These are phyloP conservation scores for Parelbella ahira DNA, from an alignment of 2,888 invertebrate genomes.

Conservation along the genomic window DNA sequence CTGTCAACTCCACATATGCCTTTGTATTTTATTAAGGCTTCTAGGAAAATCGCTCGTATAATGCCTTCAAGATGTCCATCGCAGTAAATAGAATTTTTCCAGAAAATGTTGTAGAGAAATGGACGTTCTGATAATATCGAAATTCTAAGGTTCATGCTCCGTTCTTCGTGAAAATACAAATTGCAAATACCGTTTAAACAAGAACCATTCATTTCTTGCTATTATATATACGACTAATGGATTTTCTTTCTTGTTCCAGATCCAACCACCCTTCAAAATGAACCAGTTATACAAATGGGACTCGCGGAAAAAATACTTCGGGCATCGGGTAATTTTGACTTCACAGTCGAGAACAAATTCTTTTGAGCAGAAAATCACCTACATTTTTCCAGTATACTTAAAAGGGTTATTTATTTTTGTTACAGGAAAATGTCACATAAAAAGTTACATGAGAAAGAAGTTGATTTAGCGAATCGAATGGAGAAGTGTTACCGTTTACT, in stretches of 20 bases:
- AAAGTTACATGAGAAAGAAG: conserved; percentile 44
- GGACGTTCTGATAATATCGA: neutral
- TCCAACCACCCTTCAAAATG: conserved; percentile 51
- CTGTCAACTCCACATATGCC: conserved; percentile 31
- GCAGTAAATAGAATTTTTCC: conserved; percentile 21
- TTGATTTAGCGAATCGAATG: conserved; percentile 38
- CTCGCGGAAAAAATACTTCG: conserved; percentile 49
- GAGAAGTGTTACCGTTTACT: conserved; percentile 40
- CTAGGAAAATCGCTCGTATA: conserved; percentile 22
- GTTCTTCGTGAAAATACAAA: neutral
- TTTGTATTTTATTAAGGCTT: conserved; percentile 30
- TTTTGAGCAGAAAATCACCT: conserved; percentile 26
- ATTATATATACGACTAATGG: too few species aligned
- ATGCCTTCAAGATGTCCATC: conserved; percentile 14
- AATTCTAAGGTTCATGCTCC: neutral
- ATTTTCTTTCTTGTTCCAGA: conserved; percentile 51
- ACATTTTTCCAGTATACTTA: conserved; percentile 32
- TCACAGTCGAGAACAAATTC: conserved; percentile 24
- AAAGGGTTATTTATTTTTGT: conserved; percentile 46
- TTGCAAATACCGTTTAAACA: conserved; percentile 1
- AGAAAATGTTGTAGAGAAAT: conserved; percentile 5
- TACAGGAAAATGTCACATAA: conserved; percentile 59
- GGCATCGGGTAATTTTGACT: conserved; percentile 48
- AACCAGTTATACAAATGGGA: conserved; percentile 56
- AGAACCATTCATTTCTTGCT: conserved; percentile 2